Conservation (phyloP, 2,888 invertebrate genomes). For the Chrysina gloriosa region DNA sequence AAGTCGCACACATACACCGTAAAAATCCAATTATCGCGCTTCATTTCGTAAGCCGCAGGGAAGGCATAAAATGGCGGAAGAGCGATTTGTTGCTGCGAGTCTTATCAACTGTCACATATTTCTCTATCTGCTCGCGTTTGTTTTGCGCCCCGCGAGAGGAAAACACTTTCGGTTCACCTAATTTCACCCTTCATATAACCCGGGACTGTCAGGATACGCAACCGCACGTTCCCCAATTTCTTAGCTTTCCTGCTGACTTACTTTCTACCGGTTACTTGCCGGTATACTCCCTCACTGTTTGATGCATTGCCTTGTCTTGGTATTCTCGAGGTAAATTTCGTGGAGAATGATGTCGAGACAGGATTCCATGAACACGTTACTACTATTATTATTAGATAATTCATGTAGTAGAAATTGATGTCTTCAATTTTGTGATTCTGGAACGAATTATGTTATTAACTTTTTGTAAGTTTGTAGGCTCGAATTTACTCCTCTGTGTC, state of each 20-base stretch:
- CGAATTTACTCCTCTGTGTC: no score
- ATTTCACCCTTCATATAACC: slow-evolving; percentile 36
- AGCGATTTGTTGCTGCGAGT: slow-evolving; percentile 26
- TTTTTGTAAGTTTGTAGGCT: no score
- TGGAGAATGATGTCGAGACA: not conserved
- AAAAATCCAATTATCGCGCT: slow-evolving; percentile 27
- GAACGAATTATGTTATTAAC: no score
- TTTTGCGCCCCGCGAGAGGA: not conserved
- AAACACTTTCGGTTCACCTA: slow-evolving; percentile 31
- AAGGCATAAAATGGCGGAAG: slow-evolving; percentile 25
- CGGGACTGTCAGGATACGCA: slow-evolving; percentile 19
- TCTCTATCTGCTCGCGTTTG: slow-evolving; percentile 28
- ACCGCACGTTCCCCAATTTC: slow-evolving; percentile 1
- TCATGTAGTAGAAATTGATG: no score
- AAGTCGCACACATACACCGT: not conserved
- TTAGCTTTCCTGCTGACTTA: not conserved
- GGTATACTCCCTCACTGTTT: not conserved
- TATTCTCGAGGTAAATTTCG: slow-evolving; percentile 14
- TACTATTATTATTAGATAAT: no score
- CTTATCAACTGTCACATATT: slow-evolving; percentile 37
- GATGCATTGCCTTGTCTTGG: slow-evolving; percentile 13
- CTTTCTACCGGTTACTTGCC: slow-evolving; percentile 14
- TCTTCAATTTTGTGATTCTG: no score
- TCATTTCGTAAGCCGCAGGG: slow-evolving; percentile 20
- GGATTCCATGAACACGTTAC: not conserved